Evolutionary conservation across 2,113 vertebrate genomes (phyloP), one percentile per base, ranked within the genome.

Genomic region (Chaetura pelagica): DNA sequence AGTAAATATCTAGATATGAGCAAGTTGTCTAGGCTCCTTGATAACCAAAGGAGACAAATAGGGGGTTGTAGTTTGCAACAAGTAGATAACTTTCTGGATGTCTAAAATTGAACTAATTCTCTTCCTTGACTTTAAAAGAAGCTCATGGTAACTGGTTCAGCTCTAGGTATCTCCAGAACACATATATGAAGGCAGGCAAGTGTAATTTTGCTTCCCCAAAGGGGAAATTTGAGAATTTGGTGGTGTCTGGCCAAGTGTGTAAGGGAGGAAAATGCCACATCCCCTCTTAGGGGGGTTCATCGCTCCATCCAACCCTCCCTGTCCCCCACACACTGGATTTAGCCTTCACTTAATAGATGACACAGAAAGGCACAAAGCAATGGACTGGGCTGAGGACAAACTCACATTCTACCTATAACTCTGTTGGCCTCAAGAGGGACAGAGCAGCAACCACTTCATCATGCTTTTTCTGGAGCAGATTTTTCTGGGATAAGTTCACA

Each of bases 251-350:
- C 22, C 26, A 44, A 15, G 16, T 35, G 20, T 34, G 15, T n/a
- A 66, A 40, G 34, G 44, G 11, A 64, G n/a, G 13, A 38, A 84
- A 32, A 79, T 40, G 23, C 16, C 61, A 69, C 42, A 40, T 44
- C 8, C 10, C 9, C 44, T 52, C 35, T 34, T 61, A 49, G 12
- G 18, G 9, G 12, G 55, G 3, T 6, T 59, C 0, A 0, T 72
- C 12, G 34, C 44, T 78, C 57, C 77, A 51, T 13, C 22, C 5
- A 2, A 30, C 17, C 6, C 30, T 6, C 3, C 19, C 24, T 20
- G 5, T 3, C 12, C 30, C 18, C 10, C 3, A 4, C 24, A 18
- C 8, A 24, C 16, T 46, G 79, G 30, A 35, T 17, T 12, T 76
- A 54, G 26, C n/a, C 20, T 62, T 58, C 63, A 13, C 23, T 85